Conservation (phyloP, 2,113 vertebrate species). For the Cinclus cinclus region DNA sequence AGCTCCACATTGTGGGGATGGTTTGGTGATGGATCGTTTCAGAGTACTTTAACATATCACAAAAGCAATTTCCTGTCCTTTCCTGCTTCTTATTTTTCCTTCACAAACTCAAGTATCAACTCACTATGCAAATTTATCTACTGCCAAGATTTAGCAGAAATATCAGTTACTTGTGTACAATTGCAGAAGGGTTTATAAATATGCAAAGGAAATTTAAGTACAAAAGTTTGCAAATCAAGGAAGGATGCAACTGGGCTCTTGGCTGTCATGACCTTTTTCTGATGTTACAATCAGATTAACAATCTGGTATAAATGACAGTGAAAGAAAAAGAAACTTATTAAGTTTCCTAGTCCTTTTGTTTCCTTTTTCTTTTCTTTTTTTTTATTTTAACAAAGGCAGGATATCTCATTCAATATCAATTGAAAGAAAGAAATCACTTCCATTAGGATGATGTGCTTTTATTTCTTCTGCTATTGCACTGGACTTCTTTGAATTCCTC, state of each 20-base stretch:
- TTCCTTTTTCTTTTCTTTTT: rapidly evolving
- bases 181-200: background rate
- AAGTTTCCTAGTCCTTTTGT: background rate
- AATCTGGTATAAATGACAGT: background rate
- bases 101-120: background rate
- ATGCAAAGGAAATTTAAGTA: background rate
- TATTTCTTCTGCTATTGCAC: background rate
- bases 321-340: background rate
- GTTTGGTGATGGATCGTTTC: background rate
- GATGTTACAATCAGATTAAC: background rate
- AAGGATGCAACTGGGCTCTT: background rate
- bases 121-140: background rate
- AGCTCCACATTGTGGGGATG: background rate
- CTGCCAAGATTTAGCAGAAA: background rate
- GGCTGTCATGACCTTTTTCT: background rate
- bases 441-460: background rate
- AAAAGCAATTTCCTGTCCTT: background rate
- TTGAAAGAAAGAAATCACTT: background rate
- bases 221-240: background rate
- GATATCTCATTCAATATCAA: background rate
- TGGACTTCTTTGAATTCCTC: background rate
- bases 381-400: background rate
- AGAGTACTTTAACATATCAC: background rate
- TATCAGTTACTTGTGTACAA: background rate
- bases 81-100: background rate